Percentiles rank a stretch among this genome's conserved stretches.
phyloP scores from a whole-genome alignment of 1,140 invertebrate genomes.

The Drosophila cardini region DNA sequence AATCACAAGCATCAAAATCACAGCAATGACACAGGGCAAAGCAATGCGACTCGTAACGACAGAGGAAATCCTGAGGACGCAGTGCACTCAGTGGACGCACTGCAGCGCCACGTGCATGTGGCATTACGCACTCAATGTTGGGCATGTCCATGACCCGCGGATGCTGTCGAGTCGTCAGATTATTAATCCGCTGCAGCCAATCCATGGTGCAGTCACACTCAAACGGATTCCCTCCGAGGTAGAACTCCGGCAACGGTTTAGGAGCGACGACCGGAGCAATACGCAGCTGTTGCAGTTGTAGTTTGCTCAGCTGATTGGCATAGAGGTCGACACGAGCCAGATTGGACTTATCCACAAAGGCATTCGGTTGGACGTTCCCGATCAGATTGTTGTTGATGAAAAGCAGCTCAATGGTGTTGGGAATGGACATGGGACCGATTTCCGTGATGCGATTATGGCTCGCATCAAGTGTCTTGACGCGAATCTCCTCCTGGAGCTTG shows the following conservation, averaged over 20 bases:
- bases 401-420: slow-evolving; percentile 94
- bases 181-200: slow-evolving; percentile 94
- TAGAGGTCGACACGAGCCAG: slow-evolving; percentile 95
- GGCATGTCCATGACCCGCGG: slow-evolving; percentile 94
- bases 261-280: slow-evolving; percentile 89
- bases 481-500: slow-evolving; percentile 91
- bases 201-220: slow-evolving; percentile 97
- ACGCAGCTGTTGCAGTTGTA: slow-evolving; percentile 92
- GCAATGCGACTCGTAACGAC: slow-evolving; percentile 95
- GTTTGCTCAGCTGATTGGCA: slow-evolving; percentile 92
- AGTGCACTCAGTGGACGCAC: slow-evolving; percentile 89
- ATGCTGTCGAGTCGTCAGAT: slow-evolving; percentile 92
- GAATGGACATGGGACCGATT: slow-evolving; percentile 91
- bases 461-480: slow-evolving; percentile 92
- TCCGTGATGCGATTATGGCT: slow-evolving; percentile 94
- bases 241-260: slow-evolving; percentile 92
- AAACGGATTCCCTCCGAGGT: slow-evolving; percentile 95
- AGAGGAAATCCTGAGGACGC: slow-evolving; percentile 93
- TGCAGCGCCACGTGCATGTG: slow-evolving; percentile 89
- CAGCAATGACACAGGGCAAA: slow-evolving; percentile 97
- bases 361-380: slow-evolving; percentile 91
- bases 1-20: slow-evolving; percentile 97
- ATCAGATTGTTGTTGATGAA: slow-evolving; percentile 96
- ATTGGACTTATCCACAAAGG: slow-evolving; percentile 93
- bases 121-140: slow-evolving; percentile 93